These are phyloP conservation scores for Drosophila pegasa DNA, from an alignment of 2,888 invertebrate genomes.

Conservation along the genomic window DNA sequence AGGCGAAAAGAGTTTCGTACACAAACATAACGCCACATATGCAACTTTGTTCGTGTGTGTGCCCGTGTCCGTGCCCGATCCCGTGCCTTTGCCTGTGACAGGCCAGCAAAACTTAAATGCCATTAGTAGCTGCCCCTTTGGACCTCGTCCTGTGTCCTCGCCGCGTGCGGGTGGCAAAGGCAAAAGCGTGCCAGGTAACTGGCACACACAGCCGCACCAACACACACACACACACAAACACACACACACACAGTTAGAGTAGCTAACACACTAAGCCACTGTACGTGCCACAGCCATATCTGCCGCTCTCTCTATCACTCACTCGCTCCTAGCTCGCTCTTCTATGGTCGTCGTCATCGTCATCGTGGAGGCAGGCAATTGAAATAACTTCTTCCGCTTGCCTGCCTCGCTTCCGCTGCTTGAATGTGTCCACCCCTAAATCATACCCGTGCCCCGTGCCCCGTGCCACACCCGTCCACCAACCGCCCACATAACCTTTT, in stretches of 20 bases:
- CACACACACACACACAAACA: slow-evolving; percentile 8
- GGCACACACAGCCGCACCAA: slow-evolving; percentile 52
- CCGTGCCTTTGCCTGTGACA: slow-evolving; percentile 42
- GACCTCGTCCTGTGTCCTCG: slow-evolving; percentile 52
- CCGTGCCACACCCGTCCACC: too few species aligned
- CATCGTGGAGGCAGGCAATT: slow-evolving; percentile 69
- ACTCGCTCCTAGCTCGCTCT: slow-evolving; percentile 5
- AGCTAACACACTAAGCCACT: slow-evolving; percentile 63
- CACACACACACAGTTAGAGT: slow-evolving; percentile 20
- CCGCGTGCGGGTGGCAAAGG: slow-evolving; percentile 28
- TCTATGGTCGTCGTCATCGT: slow-evolving; percentile 18
- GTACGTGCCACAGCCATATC: slow-evolving; percentile 51
- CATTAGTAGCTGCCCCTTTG: slow-evolving; percentile 68
- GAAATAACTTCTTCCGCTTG: slow-evolving; percentile 79
- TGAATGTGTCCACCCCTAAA: slow-evolving; percentile 73
- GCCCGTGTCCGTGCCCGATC: slow-evolving; percentile 13
- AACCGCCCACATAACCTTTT: slow-evolving; percentile 51
- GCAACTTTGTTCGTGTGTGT: slow-evolving; percentile 16
- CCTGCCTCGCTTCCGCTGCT: slow-evolving; percentile 76
- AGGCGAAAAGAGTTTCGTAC: slow-evolving; percentile 57
- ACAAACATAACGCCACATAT: slow-evolving; percentile 42
- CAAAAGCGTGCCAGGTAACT: slow-evolving; percentile 78
- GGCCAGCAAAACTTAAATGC: slow-evolving; percentile 75
- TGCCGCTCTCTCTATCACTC: slow-evolving; percentile 14
- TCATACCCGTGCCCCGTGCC: slow-evolving; percentile 40